Evolutionary conservation across 37 sponge, comb jelly and placozoan species (phyloP).

Genomic region (Eunapius fragilis): DNA sequence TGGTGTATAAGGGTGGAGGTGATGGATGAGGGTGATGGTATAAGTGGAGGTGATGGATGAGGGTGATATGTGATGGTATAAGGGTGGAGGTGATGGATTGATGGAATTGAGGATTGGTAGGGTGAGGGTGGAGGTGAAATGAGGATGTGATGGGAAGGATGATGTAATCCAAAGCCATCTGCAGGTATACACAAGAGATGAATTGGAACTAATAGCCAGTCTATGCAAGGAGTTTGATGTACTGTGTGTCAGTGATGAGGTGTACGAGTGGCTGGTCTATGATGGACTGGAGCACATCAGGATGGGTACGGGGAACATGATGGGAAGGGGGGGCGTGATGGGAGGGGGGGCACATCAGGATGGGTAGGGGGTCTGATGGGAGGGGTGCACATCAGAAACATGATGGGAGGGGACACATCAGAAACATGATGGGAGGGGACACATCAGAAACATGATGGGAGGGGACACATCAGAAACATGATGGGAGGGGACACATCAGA

Average conservation of each 20-base stretch:
- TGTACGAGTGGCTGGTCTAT: conserved; percentile 96
- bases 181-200: conserved; percentile 75
- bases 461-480: too few species aligned
- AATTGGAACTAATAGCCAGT: conserved; percentile 90
- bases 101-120: neutral
- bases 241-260: conserved; percentile 95
- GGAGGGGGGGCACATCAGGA: neutral
- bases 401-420: too few species aligned
- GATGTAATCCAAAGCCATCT: neutral
- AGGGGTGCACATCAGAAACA: too few species aligned
- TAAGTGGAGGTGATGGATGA: neutral
- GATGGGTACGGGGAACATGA: conserved; percentile 66
- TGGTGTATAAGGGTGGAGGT: neutral
- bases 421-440: too few species aligned
- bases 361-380: neutral
- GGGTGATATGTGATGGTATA: neutral
- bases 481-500: too few species aligned
- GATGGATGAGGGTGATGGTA: neutral
- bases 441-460: too few species aligned
- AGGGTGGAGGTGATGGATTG: neutral
- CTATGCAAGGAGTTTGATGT: conserved; percentile 88
- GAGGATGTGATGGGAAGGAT: neutral
- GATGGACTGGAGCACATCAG: conserved; percentile 68
- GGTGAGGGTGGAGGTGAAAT: neutral
- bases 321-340: neutral